Base-by-base conservation (phyloP, 2,888 invertebrate genomes). In the Aporophyla lueneburgensis region DNA sequence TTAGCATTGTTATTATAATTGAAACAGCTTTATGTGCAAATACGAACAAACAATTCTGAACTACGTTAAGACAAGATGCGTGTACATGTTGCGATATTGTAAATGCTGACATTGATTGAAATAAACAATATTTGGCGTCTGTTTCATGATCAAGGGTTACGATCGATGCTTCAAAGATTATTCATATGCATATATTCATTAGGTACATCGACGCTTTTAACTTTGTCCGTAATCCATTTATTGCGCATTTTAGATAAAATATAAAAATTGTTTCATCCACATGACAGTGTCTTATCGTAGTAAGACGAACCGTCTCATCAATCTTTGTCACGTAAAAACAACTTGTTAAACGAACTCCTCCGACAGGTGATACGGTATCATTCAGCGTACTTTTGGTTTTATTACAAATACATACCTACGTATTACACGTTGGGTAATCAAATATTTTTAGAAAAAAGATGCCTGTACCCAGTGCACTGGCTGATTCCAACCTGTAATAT, bases 91-190 rank as follows among this genome's bases (percentile, higher is more conserved):
- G 43, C 21, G 7, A 67, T 70, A 69, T 71, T 63, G 68, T 56
- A n/a, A 24, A 70, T 43, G 58, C 14, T 63, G 67, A 43, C 62
- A 77, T 68, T 71, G 72, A 81, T 62, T 43, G n/a, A 59, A 33
- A 83, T 72, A 74, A 62, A 69, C 53, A 83, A 61, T 58, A 70
- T 82, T 56, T 74, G 54, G 68, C 40, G 33, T 72, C 56, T 72
- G 79, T 63, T 75, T 72, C 73, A 68, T 24, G 67, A 71, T 65
- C 71, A 69, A 58, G 19, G 65, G 54, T 74, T 74, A 66, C 71
- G 74, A 83, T 71, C 61, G 61, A 54, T 21, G 33, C 54, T 71
- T 53, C 66, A 80, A 68, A 62, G 54, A 53, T 19, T 12, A 67
- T 68, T 71, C 58, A 53, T 24, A 66, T 61, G 69, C 62, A 51